Conservation (phyloP, 2,113 vertebrate genomes). For the Machaerirhynchus nigripectus region DNA sequence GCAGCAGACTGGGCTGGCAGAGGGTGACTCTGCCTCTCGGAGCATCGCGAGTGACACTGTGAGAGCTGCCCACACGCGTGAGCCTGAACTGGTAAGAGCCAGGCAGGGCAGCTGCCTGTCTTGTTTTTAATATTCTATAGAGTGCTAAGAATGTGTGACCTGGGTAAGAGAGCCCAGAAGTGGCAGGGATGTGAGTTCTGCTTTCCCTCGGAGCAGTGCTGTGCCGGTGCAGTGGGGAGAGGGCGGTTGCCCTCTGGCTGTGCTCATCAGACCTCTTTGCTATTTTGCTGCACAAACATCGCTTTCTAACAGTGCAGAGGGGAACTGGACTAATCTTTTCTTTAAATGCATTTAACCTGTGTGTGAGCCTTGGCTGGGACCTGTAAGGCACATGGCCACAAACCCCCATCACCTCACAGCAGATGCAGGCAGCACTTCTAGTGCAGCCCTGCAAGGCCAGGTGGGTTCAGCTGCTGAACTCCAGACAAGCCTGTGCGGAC, state of each 20-base stretch:
- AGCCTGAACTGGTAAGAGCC: neutral
- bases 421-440: no score
- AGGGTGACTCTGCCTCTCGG: rapidly evolving
- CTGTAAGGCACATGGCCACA: neutral
- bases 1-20: neutral
- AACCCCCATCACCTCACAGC: rapidly evolving
- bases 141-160: neutral
- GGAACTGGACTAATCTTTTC: neutral
- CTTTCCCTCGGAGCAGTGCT: rapidly evolving
- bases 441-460: rapidly evolving
- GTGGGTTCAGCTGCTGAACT: neutral
- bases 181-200: neutral
- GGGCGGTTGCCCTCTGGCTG: neutral
- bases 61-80: neutral
- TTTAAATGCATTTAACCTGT: neutral
- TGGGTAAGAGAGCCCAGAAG: neutral
- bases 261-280: neutral
- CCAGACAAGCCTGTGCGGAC: neutral
- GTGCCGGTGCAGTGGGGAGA: neutral
- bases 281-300: neutral
- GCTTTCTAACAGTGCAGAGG: neutral
- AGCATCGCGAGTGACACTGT: rapidly evolving
- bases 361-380: rapidly evolving
- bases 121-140: neutral
- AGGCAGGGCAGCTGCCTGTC: neutral